phyloP scores from a whole-genome alignment of 2,888 invertebrate species.

The Carterocephalus palaemon region DNA sequence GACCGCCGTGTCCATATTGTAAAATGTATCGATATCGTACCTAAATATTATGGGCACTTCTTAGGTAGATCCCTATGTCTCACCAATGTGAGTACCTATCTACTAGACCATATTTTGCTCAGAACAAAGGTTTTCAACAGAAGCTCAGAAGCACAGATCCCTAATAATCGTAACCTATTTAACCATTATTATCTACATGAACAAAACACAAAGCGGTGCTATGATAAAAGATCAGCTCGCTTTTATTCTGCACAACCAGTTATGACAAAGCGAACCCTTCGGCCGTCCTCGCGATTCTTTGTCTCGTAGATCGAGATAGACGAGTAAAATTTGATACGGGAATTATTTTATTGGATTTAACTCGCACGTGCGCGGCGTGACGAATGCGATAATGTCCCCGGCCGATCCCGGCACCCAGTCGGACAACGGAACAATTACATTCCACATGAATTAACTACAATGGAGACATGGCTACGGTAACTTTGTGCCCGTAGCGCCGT shows the following conservation, averaged over 20 bases:
- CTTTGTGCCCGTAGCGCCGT: constrained; percentile 58
- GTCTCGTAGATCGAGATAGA: constrained; percentile 76
- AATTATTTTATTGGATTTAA: constrained; percentile 76
- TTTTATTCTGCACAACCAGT: constrained; percentile 69
- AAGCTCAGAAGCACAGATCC: background rate
- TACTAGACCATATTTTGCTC: too few relatives aligned
- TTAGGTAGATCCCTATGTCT: too few relatives aligned
- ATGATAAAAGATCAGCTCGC: constrained; percentile 60
- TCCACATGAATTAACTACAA: constrained; percentile 73
- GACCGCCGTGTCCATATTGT: too few relatives aligned
- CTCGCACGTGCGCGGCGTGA: constrained; percentile 76
- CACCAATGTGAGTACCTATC: too few relatives aligned
- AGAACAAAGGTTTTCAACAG: too few relatives aligned
- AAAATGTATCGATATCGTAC: too few relatives aligned
- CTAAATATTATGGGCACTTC: too few relatives aligned
- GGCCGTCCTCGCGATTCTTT: constrained; percentile 61
- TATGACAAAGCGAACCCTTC: constrained; percentile 71
- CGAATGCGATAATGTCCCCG: constrained; percentile 74
- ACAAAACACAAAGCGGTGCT: constrained; percentile 52
- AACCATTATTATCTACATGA: constrained; percentile 45
- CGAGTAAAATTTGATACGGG: constrained; percentile 78
- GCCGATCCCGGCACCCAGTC: constrained; percentile 58
- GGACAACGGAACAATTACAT: constrained; percentile 70
- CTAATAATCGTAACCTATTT: constrained; percentile 55
- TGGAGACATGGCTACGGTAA: constrained; percentile 57